These are phyloP conservation scores for Stichopus horrens DNA, from an alignment of 53 echinoderm and acorn worm species.

Conservation along the genomic window DNA sequence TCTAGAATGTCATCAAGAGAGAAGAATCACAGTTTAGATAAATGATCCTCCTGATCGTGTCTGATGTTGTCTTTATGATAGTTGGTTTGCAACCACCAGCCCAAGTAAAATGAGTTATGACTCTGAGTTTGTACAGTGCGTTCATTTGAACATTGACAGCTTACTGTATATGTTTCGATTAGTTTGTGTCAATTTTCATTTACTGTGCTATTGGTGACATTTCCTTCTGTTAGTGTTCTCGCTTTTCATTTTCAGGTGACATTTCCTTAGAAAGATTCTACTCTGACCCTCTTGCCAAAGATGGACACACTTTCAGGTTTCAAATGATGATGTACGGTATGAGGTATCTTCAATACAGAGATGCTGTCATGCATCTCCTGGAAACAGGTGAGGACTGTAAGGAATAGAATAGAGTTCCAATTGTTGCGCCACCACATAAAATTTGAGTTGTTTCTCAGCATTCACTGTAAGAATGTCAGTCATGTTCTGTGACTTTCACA, in stretches of 20 bases:
- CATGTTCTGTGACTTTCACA: too few species aligned
- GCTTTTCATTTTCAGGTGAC: constrained; percentile 48
- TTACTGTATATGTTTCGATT: neutral
- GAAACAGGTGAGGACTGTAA: constrained; percentile 59
- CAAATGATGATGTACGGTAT: constrained; percentile 86
- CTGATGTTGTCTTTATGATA: too few species aligned
- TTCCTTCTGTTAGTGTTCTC: neutral
- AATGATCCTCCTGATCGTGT: too few species aligned
- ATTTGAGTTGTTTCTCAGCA: too few species aligned
- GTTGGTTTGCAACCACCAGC: too few species aligned
- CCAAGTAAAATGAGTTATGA: too few species aligned
- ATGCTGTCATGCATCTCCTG: constrained; percentile 76
- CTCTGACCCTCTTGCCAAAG: constrained; percentile 82
- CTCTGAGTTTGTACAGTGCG: neutral
- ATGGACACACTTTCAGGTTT: constrained; percentile 90
- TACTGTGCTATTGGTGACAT: too few species aligned
- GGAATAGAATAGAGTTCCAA: too few species aligned
- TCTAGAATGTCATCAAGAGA: too few species aligned
- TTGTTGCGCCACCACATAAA: too few species aligned
- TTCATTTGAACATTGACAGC: neutral
- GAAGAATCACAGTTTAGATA: too few species aligned
- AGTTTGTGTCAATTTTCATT: neutral
- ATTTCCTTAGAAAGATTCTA: constrained; percentile 88
- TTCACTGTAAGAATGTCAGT: too few species aligned
- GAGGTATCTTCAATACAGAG: constrained; percentile 76